Percentiles rank a stretch among this genome's conserved stretches.
phyloP scores from a whole-genome alignment of 2,797 vertebrate species.

The Chromobotia macracanthus region DNA sequence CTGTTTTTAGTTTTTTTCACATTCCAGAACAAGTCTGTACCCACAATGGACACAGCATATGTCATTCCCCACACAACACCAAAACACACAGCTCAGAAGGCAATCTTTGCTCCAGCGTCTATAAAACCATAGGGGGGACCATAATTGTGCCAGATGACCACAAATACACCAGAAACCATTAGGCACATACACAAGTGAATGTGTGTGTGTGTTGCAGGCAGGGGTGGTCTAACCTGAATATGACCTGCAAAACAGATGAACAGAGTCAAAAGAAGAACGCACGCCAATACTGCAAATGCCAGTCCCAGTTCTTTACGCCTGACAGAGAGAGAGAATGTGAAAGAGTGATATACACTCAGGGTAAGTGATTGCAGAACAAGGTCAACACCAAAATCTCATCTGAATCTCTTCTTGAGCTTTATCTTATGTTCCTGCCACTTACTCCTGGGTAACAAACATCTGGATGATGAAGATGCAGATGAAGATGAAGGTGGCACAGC shows the following conservation, averaged over 20 bases:
- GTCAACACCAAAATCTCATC: neutral
- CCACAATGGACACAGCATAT: slow-evolving; percentile 23
- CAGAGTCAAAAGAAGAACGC: slow-evolving; percentile 81
- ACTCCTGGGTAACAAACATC: slow-evolving; percentile 84
- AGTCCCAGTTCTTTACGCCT: slow-evolving; percentile 78
- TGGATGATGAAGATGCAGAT: slow-evolving; percentile 91
- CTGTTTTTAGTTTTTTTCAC: slow-evolving; percentile 60
- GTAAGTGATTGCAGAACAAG: neutral
- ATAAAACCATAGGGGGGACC: slow-evolving; percentile 24
- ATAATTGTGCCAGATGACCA: slow-evolving; percentile 16
- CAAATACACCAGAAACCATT: slow-evolving; percentile 6
- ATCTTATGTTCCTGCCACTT: slow-evolving; percentile 65
- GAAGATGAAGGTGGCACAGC: slow-evolving; percentile 87
- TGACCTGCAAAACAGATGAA: slow-evolving; percentile 86
- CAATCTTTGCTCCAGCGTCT: slow-evolving; percentile 7
- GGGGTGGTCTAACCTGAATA: slow-evolving; percentile 82
- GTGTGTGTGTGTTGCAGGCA: slow-evolving; percentile 7
- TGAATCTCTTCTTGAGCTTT: neutral
- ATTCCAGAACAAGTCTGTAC: slow-evolving; percentile 43
- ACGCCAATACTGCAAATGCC: slow-evolving; percentile 81
- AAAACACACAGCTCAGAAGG: neutral
- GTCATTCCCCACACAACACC: slow-evolving; percentile 44
- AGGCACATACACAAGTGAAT: slow-evolving; percentile 8
- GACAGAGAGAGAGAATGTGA: neutral
- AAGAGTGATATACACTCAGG: neutral